phyloP scores from a whole-genome alignment of 92 coral and sea anemone species.

The Zoanthus sociatus region DNA sequence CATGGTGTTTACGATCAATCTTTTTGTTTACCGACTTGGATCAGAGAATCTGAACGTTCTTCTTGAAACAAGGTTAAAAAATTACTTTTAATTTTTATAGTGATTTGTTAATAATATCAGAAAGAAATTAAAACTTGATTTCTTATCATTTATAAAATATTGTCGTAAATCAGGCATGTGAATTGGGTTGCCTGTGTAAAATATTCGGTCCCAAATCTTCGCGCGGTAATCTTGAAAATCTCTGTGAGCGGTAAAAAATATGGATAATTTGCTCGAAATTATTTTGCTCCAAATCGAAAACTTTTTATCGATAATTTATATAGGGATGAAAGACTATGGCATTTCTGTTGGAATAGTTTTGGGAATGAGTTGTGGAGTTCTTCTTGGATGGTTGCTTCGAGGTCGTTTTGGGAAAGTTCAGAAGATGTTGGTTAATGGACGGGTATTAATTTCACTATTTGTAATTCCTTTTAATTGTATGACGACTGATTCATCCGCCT shows the following conservation, averaged over 20 bases:
- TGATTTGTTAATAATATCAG: too few species aligned
- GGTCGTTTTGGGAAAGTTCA: slow-evolving; percentile 56
- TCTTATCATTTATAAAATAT: too few species aligned
- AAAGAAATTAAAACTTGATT: too few species aligned
- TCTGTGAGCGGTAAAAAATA: not conserved
- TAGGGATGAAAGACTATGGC: slow-evolving; percentile 59
- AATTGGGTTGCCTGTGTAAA: too few species aligned
- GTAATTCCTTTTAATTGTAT: not conserved
- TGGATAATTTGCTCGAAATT: slow-evolving; percentile 19
- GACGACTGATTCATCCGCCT: too few species aligned
- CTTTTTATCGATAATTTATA: slow-evolving; percentile 46
- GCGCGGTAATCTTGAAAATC: not conserved
- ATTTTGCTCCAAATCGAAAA: slow-evolving; percentile 51
- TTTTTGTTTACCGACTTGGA: too few species aligned
- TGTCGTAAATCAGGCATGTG: too few species aligned
- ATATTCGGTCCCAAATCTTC: slow-evolving; percentile 12
- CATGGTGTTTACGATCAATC: too few species aligned
- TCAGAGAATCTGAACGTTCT: too few species aligned
- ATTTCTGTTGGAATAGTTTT: slow-evolving; percentile 66
- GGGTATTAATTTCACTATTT: not conserved
- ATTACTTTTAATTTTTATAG: too few species aligned
- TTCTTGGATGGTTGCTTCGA: slow-evolving; percentile 87
- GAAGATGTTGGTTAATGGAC: slow-evolving; percentile 40
- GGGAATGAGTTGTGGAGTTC: slow-evolving; percentile 79
- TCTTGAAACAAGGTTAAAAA: too few species aligned